phyloP scores from a whole-genome alignment of 1,140 invertebrate species.

The Aradophagus sp. region DNA sequence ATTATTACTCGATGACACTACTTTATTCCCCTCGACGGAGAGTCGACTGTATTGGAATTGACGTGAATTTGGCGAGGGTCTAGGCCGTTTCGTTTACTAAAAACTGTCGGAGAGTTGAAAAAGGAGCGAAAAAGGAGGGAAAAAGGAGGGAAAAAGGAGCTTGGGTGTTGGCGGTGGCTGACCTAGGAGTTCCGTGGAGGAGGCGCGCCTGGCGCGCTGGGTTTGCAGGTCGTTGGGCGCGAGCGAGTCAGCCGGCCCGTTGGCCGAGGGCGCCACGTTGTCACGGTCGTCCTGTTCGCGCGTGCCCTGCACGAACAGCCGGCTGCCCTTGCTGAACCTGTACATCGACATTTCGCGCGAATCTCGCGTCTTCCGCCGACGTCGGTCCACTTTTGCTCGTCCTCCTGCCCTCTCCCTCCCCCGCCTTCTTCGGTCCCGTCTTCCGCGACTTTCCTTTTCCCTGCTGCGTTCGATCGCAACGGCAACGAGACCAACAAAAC shows the following conservation, averaged over 20 bases:
- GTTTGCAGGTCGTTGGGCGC: conserved; percentile 78
- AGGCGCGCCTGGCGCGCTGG: conserved; percentile 85
- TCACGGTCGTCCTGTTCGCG: conserved; percentile 79
- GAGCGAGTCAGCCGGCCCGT: conserved; percentile 56
- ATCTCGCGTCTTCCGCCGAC: background rate
- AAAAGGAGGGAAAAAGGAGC: no score
- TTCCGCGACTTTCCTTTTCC: background rate
- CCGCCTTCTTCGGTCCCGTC: no score
- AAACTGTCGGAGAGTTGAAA: no score
- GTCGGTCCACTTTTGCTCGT: background rate
- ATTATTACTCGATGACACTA: no score
- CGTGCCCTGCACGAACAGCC: conserved; percentile 87
- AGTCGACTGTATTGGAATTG: no score
- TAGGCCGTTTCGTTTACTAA: no score
- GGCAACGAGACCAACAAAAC: conserved; percentile 16
- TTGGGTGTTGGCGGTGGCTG: no score
- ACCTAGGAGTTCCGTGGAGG: conserved; percentile 89
- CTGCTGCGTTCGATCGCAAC: no score
- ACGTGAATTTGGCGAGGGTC: no score
- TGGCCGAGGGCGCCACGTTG: conserved; percentile 69
- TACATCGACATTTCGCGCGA: conserved; percentile 79
- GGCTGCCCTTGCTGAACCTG: conserved; percentile 81
- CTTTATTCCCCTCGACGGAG: no score
- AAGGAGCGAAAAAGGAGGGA: no score
- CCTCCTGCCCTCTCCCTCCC: conserved; percentile 5